These are phyloP conservation scores for Drosophila anomelani DNA, from an alignment of 2,888 invertebrate genomes.

Conservation along the genomic window DNA sequence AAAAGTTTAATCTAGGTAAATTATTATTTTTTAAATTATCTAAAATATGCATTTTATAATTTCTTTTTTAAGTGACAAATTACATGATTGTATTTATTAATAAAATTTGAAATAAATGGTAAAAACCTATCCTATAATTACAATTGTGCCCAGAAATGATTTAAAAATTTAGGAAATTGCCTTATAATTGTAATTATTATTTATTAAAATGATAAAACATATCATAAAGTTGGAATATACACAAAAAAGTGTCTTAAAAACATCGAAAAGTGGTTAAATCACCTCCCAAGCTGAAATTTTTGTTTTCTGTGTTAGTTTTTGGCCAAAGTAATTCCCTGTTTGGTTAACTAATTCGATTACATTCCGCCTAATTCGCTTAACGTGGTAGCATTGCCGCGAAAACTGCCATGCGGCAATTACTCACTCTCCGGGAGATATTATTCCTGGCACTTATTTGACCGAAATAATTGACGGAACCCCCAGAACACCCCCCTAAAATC, in stretches of 20 bases:
- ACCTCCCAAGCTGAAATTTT: too few relatives aligned
- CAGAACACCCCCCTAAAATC: background rate
- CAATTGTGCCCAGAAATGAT: too few relatives aligned
- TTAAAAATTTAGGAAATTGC: background rate
- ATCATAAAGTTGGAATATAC: background rate
- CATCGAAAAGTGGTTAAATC: too few relatives aligned
- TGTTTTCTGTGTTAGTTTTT: background rate
- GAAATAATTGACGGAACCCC: constrained; percentile 34
- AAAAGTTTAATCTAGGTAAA: too few relatives aligned
- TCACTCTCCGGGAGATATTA: constrained; percentile 22
- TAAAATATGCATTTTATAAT: too few relatives aligned
- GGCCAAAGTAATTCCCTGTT: constrained; percentile 1
- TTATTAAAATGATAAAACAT: background rate
- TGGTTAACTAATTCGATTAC: constrained; percentile 8
- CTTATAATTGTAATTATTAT: too few relatives aligned
- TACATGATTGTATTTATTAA: too few relatives aligned
- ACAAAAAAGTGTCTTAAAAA: too few relatives aligned
- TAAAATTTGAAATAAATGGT: too few relatives aligned
- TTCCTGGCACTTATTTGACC: constrained; percentile 23
- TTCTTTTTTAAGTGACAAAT: too few relatives aligned
- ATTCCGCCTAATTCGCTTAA: constrained; percentile 9
- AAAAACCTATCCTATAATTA: too few relatives aligned
- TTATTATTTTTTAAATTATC: too few relatives aligned
- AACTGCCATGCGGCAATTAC: constrained; percentile 18
- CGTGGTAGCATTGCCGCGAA: constrained; percentile 11